These are phyloP conservation scores for Apaloderma vittatum DNA, from an alignment of 2,113 vertebrate species.

Conservation along the genomic window DNA sequence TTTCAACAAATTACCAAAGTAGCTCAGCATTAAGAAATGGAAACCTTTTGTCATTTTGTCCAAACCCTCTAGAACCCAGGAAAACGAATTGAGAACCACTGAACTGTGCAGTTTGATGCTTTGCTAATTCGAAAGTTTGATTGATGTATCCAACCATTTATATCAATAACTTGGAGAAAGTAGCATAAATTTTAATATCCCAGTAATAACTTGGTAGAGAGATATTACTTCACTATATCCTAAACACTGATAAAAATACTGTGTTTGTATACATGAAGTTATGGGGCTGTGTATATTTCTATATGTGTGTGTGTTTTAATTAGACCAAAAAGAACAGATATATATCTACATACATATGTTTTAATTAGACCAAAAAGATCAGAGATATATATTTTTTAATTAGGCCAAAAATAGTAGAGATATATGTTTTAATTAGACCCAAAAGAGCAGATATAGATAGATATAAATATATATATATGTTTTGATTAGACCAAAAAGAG, in stretches of 20 bases:
- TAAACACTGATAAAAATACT: neutral
- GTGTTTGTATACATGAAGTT: neutral
- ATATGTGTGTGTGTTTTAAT: no score
- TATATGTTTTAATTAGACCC: no score
- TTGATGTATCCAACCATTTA: neutral
- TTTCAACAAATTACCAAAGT: neutral
- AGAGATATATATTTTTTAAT: no score
- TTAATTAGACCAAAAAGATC: no score
- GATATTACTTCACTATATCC: neutral
- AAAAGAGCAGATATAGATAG: no score
- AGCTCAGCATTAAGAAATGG: neutral
- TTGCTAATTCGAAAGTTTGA: neutral
- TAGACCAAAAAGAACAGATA: no score
- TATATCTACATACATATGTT: no score
- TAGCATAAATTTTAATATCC: neutral
- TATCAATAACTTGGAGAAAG: neutral
- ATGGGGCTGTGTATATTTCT: fast-evolving
- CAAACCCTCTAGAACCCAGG: neutral
- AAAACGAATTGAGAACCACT: neutral
- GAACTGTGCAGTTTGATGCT: neutral
- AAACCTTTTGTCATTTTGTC: constrained; percentile 11
- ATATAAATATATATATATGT: neutral
- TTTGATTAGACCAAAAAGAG: neutral
- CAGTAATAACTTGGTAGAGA: neutral
- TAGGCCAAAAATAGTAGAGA: no score